Evolutionary conservation across 1,140 invertebrate genomes (phyloP), one percentile per base, ranked within the genome.

Genomic region (Leptonema lineaticorne): DNA sequence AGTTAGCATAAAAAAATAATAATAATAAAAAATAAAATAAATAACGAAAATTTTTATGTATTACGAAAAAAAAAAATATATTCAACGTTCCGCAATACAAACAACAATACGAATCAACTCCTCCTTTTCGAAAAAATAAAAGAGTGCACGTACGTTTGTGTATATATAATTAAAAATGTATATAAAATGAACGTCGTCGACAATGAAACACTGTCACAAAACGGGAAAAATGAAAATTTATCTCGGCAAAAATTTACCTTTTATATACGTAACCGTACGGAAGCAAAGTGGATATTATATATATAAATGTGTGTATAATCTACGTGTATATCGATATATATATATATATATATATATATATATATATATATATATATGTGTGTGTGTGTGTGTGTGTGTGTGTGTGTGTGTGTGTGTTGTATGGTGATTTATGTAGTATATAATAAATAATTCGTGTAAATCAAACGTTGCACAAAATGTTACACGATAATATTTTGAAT

Each of bases 221-320:
- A 30, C 26, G 18, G n/a, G 26, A 27, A 30, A 58, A 69, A 69
- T 69, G 48, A 57, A 63, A 69, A 69, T 69, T 69, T 69, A 69
- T 69, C 67, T 50, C 27, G 50, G 45, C 59, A 28, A 18, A 58
- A 58, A 58, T 58, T 58, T 58, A 58, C 24, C 24, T 58, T 53
- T n/a, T n/a, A n/a, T 53, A 53, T 53, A 22, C 56, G 24, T 3
- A 3, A 16, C 48, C 24, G 56, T 4, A 4, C 3, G 11, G 11
- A 53, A 53, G 9, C 5, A 58, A 58, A 58, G 46, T 50, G 18
- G 18, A 50, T 7, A 8, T 50, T 50, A 8, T 18, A 11, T 7
- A 16, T 50, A 16, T 50, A 50, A 6, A 50, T 50, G 18, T 50
- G 18, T 50, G 6, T 50, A 8, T 50, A n/a, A n/a, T n/a, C n/a